Evolutionary conservation across 2,797 vertebrate genomes (phyloP), one percentile per base, ranked within the genome.

Genomic region (Paguma larvata): DNA sequence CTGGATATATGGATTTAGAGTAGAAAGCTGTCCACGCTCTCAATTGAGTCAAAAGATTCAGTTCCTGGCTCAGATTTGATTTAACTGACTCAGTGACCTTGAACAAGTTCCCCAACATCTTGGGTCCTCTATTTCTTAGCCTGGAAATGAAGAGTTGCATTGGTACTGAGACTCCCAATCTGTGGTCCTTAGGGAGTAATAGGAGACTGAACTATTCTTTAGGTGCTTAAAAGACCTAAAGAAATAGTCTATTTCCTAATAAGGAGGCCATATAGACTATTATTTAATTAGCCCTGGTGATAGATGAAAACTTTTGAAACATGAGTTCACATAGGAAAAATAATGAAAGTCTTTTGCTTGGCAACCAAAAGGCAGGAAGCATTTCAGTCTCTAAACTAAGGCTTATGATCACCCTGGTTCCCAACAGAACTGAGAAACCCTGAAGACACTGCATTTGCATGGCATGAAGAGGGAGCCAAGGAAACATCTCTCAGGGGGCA

Each of bases 211-310:
- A 90, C 34, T 70, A 41, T 84, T 83, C 38, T 93, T 95, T 5
- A 93, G 38, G n/a, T 84, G 16, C 32, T 80, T 51, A 38, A 77
- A 82, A 56, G 23, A 5, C 38, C 19, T 86, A 84, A 86, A 84
- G 68, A 94, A 83, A 48, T 65, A 75, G 21, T 89, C n/a, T 89
- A 34, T 88, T 94, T 97, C 38, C 48, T 84, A 90, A 30, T 32
- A 89, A 91, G 75, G 83, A 84, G 51, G 46, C 11, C 62, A 67
- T 30, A 48, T 48, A 82, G 51, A 72, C 25, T 93, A 34, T 95
- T 85, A 94, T 51, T 85, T 59, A 87, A 84, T 75, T 67, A 89
- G 91, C 89, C 3, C 5, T 80, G n/a, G 10, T 82, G 85, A 70
- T 48, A 91, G 80, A 68, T 30, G 70, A 67, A 87, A 84, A 82